phyloP scores from a whole-genome alignment of 2,113 vertebrate species.

The Morone saxatilis region DNA sequence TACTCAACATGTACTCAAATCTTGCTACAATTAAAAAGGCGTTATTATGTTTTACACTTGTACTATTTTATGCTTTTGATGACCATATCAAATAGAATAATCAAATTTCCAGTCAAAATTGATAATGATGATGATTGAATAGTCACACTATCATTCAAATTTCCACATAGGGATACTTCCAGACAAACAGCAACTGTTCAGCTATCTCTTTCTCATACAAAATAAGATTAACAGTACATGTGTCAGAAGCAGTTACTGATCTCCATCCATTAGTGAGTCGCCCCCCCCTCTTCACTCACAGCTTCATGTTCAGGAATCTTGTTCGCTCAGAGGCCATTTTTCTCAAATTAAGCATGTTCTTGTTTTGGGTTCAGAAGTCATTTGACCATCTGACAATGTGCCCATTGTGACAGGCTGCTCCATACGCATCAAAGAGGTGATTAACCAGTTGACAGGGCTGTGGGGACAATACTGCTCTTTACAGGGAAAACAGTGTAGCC shows the following conservation, averaged over 20 bases:
- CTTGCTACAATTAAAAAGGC: not conserved
- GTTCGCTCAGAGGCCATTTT: slow-evolving; percentile 63
- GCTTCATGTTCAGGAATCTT: slow-evolving; percentile 66
- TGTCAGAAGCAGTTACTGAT: slow-evolving; percentile 44
- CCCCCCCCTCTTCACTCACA: slow-evolving; percentile 7
- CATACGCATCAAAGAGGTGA: slow-evolving; percentile 86
- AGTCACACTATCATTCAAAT: not conserved
- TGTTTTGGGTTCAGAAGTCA: slow-evolving; percentile 84
- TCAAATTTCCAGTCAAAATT: not conserved
- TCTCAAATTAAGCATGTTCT: slow-evolving; percentile 81
- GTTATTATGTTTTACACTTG: not conserved
- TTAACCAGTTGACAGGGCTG: slow-evolving; percentile 84
- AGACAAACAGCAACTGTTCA: slow-evolving; percentile 25
- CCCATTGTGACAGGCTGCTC: slow-evolving; percentile 80
- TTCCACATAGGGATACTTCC: not conserved
- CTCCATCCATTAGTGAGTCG: slow-evolving; percentile 37
- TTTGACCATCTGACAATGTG: slow-evolving; percentile 80
- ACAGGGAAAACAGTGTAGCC: slow-evolving; percentile 78
- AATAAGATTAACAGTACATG: slow-evolving; percentile 44
- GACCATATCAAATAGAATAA: not conserved
- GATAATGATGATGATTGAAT: not conserved
- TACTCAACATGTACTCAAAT: not conserved
- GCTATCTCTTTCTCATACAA: not conserved
- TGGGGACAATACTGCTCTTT: slow-evolving; percentile 85
- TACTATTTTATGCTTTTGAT: not conserved